phyloP scores from a whole-genome alignment of 1,140 invertebrate genomes.

The Thaumetopoea pityocampa region DNA sequence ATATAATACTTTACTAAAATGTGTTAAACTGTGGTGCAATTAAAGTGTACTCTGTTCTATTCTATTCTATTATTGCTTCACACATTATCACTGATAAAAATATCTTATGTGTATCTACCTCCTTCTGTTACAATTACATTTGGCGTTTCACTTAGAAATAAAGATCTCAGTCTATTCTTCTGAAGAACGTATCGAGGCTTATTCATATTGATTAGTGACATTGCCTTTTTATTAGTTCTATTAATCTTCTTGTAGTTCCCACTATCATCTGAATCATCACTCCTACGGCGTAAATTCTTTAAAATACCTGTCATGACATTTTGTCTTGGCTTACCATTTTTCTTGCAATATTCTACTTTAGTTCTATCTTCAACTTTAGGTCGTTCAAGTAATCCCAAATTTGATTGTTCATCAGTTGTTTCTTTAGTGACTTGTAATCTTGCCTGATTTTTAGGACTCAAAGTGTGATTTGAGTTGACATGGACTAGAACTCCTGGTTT shows the following conservation, averaged over 20 bases:
- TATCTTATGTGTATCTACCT: constrained; percentile 52
- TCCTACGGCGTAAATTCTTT: constrained; percentile 56
- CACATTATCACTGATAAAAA: background rate
- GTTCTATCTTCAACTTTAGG: constrained; percentile 27
- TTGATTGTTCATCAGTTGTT: constrained; percentile 40
- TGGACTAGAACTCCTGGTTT: constrained; percentile 92
- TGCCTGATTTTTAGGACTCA: constrained; percentile 72
- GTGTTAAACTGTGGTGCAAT: too few species aligned
- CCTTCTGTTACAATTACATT: constrained; percentile 72
- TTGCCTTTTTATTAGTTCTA: constrained; percentile 63
- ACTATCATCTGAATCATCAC: constrained; percentile 57
- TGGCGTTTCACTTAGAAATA: constrained; percentile 67
- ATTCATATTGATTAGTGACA: constrained; percentile 58
- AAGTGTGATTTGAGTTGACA: constrained; percentile 80
- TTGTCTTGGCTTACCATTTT: constrained; percentile 50
- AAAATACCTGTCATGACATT: constrained; percentile 60
- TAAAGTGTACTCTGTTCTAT: too few species aligned
- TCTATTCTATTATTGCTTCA: constrained; percentile 6
- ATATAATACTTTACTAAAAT: too few species aligned
- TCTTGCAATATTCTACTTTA: constrained; percentile 54
- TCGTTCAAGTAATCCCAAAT: constrained; percentile 64
- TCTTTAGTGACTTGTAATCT: constrained; percentile 45
- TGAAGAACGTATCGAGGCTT: constrained; percentile 45
- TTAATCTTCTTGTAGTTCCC: constrained; percentile 67
- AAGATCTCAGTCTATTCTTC: constrained; percentile 55